Evolutionary conservation across 2,113 vertebrate genomes (phyloP), one percentile per base, ranked within the genome.

Genomic region (Kobus ellipsiprymnus): DNA sequence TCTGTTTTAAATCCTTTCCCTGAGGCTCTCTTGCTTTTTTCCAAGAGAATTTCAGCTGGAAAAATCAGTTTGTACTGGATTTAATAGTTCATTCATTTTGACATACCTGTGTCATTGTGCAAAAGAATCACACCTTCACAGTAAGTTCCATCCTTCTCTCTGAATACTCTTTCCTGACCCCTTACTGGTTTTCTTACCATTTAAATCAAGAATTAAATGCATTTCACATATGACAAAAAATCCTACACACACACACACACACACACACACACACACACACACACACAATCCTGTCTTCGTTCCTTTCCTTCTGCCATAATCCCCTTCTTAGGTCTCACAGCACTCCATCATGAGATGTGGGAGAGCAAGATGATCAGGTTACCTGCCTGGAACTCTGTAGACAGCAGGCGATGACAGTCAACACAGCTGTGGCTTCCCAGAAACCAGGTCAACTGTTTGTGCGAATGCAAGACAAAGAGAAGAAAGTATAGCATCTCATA

Each of bases 1-100:
- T 84, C 52, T 64, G n/a, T 52, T 55, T 67, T 90, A 94, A 96
- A 80, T 94, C 82, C 57, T 97, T 95, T 92, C 40, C 85, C 83
- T 60, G 74, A 83, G 57, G 59, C 85, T 92, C 74, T 62, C 57
- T 85, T 52, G 80, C 89, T 97, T 64, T 89, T n/a, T 57, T 93
- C 52, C 9, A 44, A 12, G 40, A 97, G 59, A 96, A 93, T 90
- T 92, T 95, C 80, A 95, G 87, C 46, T 60, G 14, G 60, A 93
- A 90, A 29, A 52, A 50, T 87, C 64, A 33, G 27, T 64, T 88
- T 90, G 21, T 48, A 67, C 25, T 46, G 14, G 36, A 95, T 67
- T 93, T 92, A 90, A 74, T 94, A 95, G 59, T 94, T 96, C 74
- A 94, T 86, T 96, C 16, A 21, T 46, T 82, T 44, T 74, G 33